Conservation (phyloP, 2,113 vertebrate genomes). For the Aegypius monachus region DNA sequence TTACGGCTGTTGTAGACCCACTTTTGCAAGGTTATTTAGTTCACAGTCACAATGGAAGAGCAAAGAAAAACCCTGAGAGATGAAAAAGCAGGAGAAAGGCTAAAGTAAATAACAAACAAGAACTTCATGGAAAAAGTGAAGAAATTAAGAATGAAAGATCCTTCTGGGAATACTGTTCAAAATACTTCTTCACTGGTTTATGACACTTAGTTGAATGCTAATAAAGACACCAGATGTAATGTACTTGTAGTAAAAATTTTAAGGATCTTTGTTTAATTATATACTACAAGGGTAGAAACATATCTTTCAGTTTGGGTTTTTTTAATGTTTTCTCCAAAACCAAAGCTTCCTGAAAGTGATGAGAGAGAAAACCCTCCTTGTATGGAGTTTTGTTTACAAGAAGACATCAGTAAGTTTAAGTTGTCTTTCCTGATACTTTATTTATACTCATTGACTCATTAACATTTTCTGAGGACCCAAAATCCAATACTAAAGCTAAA, state of each 20-base stretch:
- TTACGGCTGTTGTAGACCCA: not conserved
- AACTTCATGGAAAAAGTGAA: not conserved
- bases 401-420: not conserved
- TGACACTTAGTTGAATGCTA: not conserved
- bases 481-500: not conserved
- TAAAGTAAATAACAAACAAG: not conserved
- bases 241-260: not conserved
- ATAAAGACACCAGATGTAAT: not conserved
- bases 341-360: not conserved
- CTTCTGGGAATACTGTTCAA: not conserved
- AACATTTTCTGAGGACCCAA: not conserved
- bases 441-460: not conserved
- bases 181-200: not conserved
- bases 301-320: not conserved
- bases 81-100: not conserved
- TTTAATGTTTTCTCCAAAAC: not conserved
- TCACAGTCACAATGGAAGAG: not conserved
- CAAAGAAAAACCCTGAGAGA: not conserved
- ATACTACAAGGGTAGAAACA: not conserved
- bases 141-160: not conserved
- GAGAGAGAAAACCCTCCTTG: not conserved
- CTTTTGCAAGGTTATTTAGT: not conserved
- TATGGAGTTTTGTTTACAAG: rapidly evolving
- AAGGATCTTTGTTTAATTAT: not conserved
- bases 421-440: not conserved